Percentiles rank a stretch among this genome's conserved stretches.
Evolutionary conservation across 2,113 vertebrate species (phyloP).

Genomic region (Bubo blakistoni): DNA sequence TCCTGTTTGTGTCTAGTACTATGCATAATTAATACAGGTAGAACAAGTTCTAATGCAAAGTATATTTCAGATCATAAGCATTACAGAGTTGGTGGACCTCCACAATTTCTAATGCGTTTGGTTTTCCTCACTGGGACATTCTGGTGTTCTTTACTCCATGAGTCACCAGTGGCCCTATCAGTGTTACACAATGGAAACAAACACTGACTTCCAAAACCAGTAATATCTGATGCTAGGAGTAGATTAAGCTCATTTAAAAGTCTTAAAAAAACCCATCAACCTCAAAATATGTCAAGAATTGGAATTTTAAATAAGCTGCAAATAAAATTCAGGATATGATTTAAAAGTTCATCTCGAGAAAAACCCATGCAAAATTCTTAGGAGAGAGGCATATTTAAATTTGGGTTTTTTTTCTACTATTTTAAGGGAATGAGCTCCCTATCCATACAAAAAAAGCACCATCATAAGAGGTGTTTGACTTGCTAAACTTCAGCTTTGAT

Average conservation of each 20-base stretch:
- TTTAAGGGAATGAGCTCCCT: background rate
- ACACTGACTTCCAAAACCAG: background rate
- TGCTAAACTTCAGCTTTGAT: slow-evolving; percentile 19
- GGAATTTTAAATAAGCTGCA: background rate
- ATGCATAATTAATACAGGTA: background rate
- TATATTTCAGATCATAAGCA: background rate
- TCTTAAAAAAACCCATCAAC: background rate
- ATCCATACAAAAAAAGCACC: background rate
- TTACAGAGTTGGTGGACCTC: background rate
- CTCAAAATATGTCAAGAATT: background rate
- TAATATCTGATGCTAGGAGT: background rate
- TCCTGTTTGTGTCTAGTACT: background rate
- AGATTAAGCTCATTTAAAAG: background rate
- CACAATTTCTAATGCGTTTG: background rate
- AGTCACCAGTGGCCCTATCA: background rate
- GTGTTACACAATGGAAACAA: slow-evolving; percentile 1
- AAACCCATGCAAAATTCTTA: background rate
- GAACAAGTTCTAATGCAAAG: slow-evolving; percentile 30
- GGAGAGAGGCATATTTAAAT: background rate
- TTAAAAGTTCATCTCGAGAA: background rate
- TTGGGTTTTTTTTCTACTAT: background rate
- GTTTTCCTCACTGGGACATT: background rate
- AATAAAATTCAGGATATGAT: background rate
- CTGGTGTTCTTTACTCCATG: background rate
- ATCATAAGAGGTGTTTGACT: background rate